Base-by-base conservation (phyloP, 2,113 vertebrate genomes). In the Shinisaurus crocodilurus region DNA sequence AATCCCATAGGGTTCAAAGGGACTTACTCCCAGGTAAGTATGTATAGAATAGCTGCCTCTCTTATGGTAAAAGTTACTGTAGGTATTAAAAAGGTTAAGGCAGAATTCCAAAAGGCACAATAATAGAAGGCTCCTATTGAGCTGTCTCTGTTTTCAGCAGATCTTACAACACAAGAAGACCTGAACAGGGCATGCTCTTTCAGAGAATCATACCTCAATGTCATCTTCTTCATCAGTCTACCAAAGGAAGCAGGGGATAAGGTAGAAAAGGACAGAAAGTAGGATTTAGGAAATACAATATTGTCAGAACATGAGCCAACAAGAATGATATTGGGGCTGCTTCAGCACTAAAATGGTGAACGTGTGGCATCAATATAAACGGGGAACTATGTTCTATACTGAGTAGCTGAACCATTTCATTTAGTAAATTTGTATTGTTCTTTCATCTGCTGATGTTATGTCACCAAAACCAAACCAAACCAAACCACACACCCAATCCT, bases 181-280 rank as follows among this genome's bases (percentile, higher is more conserved):
- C 91, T 67, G 69, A 91, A 89, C 81, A 90, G 67, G 37, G 86
- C 92, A 92, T 96, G 95, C 92, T 95, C n/a, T 94, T 90, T 80
- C 32, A 86, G 82, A 91, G 65, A 94, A 89, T 83, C 97, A 85
- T 98, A 98, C 98, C 98, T 99, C 98, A 88, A 92, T 88, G 83
- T 99, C 98, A 92, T 98, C 97, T 82, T 99, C 98, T 95, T 99
- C 98, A 96, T 99, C 98, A 5, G 98, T 99, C 99, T 99, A 98
- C 94, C 95, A 95, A 86, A 95, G 84, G 93, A 93, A 88, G 96
- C 85, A 96, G 92, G 94, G 87, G 89, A 94, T 89, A 96, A 95
- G 84, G 90, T 89, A 92, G 88, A 96, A 95, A 96, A 97, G 94
- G 93, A 96, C 90, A 97, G 96, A 97, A 90, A 95, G 93, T 81